Evolutionary conservation across 2,888 invertebrate genomes (phyloP).

Genomic region (Brenthis ino): DNA sequence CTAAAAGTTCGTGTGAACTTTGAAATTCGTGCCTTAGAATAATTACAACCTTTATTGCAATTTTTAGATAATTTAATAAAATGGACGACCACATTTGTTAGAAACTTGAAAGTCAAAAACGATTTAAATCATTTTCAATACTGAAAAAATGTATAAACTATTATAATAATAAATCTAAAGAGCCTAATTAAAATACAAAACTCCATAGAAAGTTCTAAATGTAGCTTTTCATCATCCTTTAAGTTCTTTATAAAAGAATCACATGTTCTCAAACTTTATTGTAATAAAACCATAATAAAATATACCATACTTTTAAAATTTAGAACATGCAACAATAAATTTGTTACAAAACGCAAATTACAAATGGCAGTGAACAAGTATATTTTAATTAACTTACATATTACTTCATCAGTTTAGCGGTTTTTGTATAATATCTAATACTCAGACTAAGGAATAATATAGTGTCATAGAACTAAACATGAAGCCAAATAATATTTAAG

Average conservation of each 20-base stretch:
- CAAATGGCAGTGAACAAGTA: slow-evolving; percentile 23
- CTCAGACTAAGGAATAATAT: no score
- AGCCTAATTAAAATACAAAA: no score
- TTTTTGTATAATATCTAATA: slow-evolving; percentile 3
- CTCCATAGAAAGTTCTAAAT: no score
- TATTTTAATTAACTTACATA: slow-evolving; percentile 3
- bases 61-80: slow-evolving; percentile 6
- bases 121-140: neutral
- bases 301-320: no score
- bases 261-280: no score
- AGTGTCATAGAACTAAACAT: no score
- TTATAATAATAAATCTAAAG: no score
- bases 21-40: slow-evolving; percentile 18
- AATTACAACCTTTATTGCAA: slow-evolving; percentile 29
- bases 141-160: no score
- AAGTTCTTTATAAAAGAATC: no score
- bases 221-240: no score
- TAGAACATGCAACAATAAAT: neutral
- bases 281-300: no score
- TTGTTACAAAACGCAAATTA: slow-evolving; percentile 8
- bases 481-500: no score
- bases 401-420: slow-evolving; percentile 7
- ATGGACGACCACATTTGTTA: neutral
- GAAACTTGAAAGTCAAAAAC: neutral
- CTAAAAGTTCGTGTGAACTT: slow-evolving; percentile 21